Evolutionary conservation across 2,113 vertebrate species (phyloP), one percentile per base, ranked within the genome.

Genomic region (Collichthys lucidus): DNA sequence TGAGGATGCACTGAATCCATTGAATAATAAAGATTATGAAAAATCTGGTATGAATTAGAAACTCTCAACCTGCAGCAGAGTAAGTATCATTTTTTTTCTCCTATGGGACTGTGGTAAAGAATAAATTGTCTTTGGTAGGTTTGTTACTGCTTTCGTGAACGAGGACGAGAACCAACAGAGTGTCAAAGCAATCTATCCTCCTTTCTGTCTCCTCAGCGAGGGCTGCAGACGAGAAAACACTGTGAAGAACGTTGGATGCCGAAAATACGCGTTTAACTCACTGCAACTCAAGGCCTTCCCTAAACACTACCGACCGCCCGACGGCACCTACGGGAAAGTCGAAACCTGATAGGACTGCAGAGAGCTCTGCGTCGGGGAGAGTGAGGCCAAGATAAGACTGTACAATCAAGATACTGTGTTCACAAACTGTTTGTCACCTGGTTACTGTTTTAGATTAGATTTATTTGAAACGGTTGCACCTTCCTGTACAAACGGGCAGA

Each of bases 261-360:
- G 98, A 94, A 99, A 99, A 95, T 99, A 99, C 92, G 98, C 98
- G 0, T 99, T 99, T 95, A 99, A 99, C 96, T 97, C 94, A 44
- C 96, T 99, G 93, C 98, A 99, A 80, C 97, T 99, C 95, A 98
- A 98, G 93, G 97, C 98, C 94, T 99, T 99, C 93, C 98, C 98
- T 93, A 98, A 94, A 94, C 95, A 97, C 96, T 99, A 99, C 96
- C 97, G 98, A 85, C 98, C 98, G 73, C 98, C 98, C 9, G 97
- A 99, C 89, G 98, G 98, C 92, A 99, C 98, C 92, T 99, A 95
- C 80, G 98, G 98, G 84, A 99, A 99, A 94, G 97, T 98, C 69
- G 98, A 99, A 81, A 97, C 97, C 89, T 99, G 96, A 97, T 42
- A 60, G 64, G 89, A 88, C 91, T 73, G 8, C 19, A 5, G 35